Evolutionary conservation across 2,113 vertebrate genomes (phyloP), one percentile per base, ranked within the genome.

Genomic region (Hiodon alosoides): DNA sequence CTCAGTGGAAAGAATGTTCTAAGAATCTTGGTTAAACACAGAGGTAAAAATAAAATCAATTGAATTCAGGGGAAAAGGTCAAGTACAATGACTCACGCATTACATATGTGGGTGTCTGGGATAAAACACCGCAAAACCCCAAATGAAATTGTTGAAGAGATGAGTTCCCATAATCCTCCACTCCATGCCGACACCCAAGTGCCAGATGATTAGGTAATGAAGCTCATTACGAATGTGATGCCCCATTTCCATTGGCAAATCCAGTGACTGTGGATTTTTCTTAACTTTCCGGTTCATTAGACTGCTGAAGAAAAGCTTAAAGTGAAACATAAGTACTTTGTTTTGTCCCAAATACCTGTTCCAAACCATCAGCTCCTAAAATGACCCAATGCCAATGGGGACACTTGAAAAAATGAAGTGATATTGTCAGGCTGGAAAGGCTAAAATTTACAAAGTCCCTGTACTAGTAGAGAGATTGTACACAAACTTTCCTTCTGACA

Each of bases 211-310:
- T 83, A 79, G 77, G 71, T 80, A 82, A 85, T 79, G 79, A 75
- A 65, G 69, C 79, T 82, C 78, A 57, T 81, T 78, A 73, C 58
- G 65, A 84, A 81, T 77, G 80, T 73, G 76, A 85, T 80, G 83
- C 78, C 82, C 86, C 79, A 83, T 77, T 86, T 83, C 76, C 73
- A 71, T 75, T 84, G 81, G 85, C 80, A 83, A 84, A 83, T 81
- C 78, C 81, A 77, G 82, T 71, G 66, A 69, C 76, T 78, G 73
- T 79, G 85, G 81, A 83, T 80, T 58, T 77, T 52, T 67, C 71
- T 77, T 80, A 80, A 83, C 84, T 83, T 84, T 77, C 79, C 47
- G 76, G 84, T 76, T 86, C 84, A 84, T 86, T 86, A 82, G 62
- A 81, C 78, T 81, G 86, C 79, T 80, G 69, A 85, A 72, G 77